Base-by-base conservation (phyloP, 2,113 vertebrate species). In the Apaloderma vittatum region DNA sequence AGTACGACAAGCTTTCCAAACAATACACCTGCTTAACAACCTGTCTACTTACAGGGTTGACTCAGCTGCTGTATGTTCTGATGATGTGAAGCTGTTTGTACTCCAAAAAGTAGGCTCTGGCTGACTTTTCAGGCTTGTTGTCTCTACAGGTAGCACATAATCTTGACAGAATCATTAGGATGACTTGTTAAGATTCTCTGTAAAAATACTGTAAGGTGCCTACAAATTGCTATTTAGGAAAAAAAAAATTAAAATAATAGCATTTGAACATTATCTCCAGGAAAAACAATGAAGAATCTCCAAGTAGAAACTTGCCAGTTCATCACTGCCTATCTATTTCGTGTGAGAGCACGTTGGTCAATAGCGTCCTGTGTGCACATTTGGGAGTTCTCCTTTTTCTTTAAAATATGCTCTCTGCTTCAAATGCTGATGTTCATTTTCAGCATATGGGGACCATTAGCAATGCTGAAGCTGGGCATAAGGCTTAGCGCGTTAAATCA, bases 391-490 rank as follows among this genome's bases (percentile, higher is more conserved):
- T 94, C 58, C 65, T 89, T 95, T 97, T 52, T 66, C 73, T 97
- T 83, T 81, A 77, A 93, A 96, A 90, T 93, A 72, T n/a, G n/a
- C 75, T 92, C 71, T 68, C 26, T 86, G 8, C 91, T 91, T 97
- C 94, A 96, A 83, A 70, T 94, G 40, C 61, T 66, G 94, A 92
- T 96, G 95, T 93, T 93, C 75, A 26, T 93, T 97, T 95, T 88
- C 68, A 94, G 90, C 98, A 97, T 97, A 95, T 98, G 98, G 97
- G 97, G 84, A 67, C 94, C 92, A 98, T 98, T 98, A 94, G 84
- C 73, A 40, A 29, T 86, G 77, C 2, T 95, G 94, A 97, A 94
- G 87, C 91, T 97, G 96, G 92, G 96, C 95, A 93, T 95, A 95
- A 96, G 94, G 97, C 94, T 97, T 96, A 97, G 95, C 58, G 87